These are phyloP conservation scores for Erinaceus europaeus DNA, from an alignment of 2,113 vertebrate species.

Conservation along the genomic window DNA sequence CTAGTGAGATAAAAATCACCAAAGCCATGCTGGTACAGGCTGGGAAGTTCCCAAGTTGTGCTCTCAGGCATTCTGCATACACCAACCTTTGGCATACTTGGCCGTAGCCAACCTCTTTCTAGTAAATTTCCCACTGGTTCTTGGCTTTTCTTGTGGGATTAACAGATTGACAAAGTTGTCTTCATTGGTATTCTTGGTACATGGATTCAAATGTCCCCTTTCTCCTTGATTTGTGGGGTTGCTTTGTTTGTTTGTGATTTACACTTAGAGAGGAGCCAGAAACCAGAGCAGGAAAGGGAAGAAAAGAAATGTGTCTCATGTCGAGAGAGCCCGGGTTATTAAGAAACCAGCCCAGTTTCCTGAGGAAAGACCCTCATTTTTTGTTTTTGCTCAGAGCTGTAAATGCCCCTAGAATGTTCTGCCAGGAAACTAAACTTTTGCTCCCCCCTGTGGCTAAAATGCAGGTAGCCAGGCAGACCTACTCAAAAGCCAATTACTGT, in stretches of 20 bases:
- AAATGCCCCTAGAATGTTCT: neutral
- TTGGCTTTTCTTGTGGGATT: constrained; percentile 63
- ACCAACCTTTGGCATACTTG: constrained; percentile 65
- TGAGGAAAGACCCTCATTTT: neutral
- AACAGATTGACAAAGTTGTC: constrained; percentile 53
- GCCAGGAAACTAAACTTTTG: neutral
- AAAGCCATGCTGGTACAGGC: neutral
- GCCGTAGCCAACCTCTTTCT: constrained; percentile 57
- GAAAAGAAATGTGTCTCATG: neutral
- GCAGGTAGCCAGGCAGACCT: neutral
- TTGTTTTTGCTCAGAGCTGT: neutral
- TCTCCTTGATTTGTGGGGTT: neutral
- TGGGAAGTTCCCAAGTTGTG: neutral
- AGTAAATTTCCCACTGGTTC: constrained; percentile 64
- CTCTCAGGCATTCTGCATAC: constrained; percentile 28
- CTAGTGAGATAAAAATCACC: neutral
- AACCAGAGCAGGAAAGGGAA: neutral
- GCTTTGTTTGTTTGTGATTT: neutral
- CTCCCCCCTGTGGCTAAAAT: neutral
- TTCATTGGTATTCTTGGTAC: constrained; percentile 60
- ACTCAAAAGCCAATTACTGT: neutral
- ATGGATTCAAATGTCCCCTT: constrained; percentile 2
- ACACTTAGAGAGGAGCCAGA: neutral
- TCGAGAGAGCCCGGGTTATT: neutral
- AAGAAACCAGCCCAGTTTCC: neutral